phyloP scores from a whole-genome alignment of 2,797 vertebrate species.

The Iguana delicatissima region DNA sequence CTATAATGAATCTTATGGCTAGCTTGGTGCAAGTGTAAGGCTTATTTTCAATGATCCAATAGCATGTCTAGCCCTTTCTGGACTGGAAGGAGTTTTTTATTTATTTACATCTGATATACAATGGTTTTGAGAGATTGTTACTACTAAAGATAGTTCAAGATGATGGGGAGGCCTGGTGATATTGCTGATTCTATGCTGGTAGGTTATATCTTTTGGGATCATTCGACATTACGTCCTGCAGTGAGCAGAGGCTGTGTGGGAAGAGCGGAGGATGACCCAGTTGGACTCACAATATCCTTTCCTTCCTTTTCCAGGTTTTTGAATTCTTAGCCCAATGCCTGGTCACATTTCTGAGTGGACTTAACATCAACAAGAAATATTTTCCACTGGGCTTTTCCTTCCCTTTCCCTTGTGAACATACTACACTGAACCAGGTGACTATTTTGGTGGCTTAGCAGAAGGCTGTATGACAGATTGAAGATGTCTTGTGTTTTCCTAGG shows the following conservation, averaged over 20 bases:
- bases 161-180: not conserved
- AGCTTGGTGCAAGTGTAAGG: not conserved
- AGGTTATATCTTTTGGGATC: not conserved
- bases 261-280: not conserved
- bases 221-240: not conserved
- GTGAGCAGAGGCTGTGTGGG: not conserved
- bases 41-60: not conserved
- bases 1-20: not conserved
- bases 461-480: not conserved
- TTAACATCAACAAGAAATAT: constrained; percentile 46
- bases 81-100: not conserved
- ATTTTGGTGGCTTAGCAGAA: not conserved
- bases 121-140: not conserved
- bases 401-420: constrained; percentile 88
- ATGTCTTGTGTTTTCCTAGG: not conserved
- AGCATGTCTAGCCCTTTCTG: not conserved
- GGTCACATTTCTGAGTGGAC: constrained; percentile 76
- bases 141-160: not conserved
- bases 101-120: not conserved
- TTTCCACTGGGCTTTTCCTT: constrained; percentile 87
- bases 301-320: constrained; percentile 79
- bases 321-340: constrained; percentile 85
- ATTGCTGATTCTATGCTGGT: not conserved
- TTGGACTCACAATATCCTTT: not conserved
- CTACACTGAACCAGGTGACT: constrained; percentile 83